These are phyloP conservation scores for Brienomyrus longianalis DNA, from an alignment of 2,113 vertebrate species.

Conservation along the genomic window DNA sequence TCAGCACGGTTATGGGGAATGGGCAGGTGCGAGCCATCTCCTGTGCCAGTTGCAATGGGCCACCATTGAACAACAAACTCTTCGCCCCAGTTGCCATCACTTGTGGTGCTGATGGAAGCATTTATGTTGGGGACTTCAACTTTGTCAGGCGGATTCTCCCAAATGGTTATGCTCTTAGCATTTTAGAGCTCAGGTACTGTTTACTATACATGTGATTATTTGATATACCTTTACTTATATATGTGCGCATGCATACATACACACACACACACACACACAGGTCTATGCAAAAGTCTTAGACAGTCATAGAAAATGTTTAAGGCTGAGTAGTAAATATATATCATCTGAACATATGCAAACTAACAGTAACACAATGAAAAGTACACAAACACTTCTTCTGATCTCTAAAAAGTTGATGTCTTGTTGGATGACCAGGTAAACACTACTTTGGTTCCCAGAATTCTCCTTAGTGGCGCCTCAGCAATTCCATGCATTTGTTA, in stretches of 20 bases:
- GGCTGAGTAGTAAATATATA: background rate
- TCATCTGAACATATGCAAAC: background rate
- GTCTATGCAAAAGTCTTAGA: background rate
- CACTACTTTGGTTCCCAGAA: background rate
- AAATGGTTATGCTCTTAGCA: conserved; percentile 66
- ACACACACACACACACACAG: background rate
- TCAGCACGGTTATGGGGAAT: conserved; percentile 74
- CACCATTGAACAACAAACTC: conserved; percentile 66
- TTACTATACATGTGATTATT: background rate
- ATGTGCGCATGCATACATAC: background rate
- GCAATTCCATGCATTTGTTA: no score
- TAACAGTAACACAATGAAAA: background rate
- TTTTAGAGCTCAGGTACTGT: conserved; percentile 75
- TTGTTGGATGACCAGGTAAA: background rate
- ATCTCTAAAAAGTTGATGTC: background rate
- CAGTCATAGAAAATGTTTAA: background rate
- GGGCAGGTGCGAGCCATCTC: conserved; percentile 70
- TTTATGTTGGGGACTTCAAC: conserved; percentile 80
- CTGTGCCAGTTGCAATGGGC: conserved; percentile 71
- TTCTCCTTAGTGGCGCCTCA: background rate
- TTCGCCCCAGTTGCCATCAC: conserved; percentile 75
- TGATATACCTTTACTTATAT: background rate
- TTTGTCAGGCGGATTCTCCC: conserved; percentile 72
- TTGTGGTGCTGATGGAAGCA: conserved; percentile 71
- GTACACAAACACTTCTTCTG: background rate